These are phyloP conservation scores for Tanypteryx hageni DNA, from an alignment of 2,888 invertebrate species.

Conservation along the genomic window DNA sequence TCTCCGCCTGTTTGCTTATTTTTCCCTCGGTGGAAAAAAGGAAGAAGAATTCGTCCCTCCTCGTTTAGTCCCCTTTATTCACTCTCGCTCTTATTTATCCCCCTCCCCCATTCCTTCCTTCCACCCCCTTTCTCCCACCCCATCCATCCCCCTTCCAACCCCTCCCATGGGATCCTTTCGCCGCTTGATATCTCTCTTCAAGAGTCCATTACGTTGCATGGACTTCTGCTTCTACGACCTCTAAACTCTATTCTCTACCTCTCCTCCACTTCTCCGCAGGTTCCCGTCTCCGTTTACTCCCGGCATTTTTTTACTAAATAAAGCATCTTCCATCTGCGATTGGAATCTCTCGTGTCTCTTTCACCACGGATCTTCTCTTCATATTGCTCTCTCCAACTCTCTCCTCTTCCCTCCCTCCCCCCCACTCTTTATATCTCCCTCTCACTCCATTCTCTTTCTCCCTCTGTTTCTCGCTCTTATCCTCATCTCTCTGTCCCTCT, in stretches of 20 bases:
- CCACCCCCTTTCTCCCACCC: background rate
- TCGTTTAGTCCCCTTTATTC: background rate
- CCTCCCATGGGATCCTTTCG: background rate
- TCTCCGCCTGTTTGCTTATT: background rate
- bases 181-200: background rate
- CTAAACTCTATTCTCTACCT: background rate
- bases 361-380: background rate
- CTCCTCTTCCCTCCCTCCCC: too few relatives aligned
- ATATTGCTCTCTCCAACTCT: background rate
- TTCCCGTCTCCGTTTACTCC: background rate
- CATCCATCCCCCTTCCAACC: background rate
- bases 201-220: background rate
- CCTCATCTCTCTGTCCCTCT: too few relatives aligned
- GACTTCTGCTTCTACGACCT: conserved; percentile 18
- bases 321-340: conserved; percentile 7
- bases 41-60: background rate
- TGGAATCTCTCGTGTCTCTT: background rate
- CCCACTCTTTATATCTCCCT: too few relatives aligned
- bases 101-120: background rate
- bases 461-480: too few relatives aligned
- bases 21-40: background rate
- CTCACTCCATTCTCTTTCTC: too few relatives aligned
- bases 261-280: background rate
- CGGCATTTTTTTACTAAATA: too few relatives aligned
- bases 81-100: background rate